These are phyloP conservation scores for Sparus aurata DNA, from an alignment of 2,797 vertebrate species.

Conservation along the genomic window DNA sequence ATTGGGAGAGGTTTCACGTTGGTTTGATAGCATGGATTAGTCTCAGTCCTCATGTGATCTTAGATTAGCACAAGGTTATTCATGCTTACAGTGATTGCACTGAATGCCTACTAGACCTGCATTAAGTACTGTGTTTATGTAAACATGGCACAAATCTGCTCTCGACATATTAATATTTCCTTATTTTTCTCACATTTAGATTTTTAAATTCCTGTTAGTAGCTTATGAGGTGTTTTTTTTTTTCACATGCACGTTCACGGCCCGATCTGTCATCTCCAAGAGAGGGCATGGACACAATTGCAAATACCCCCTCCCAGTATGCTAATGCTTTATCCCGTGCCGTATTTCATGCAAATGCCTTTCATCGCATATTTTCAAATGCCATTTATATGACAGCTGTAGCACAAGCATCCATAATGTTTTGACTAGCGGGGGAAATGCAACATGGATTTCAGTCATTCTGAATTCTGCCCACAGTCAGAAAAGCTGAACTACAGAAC, in stretches of 20 bases:
- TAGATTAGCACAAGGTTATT: constrained; percentile 38
- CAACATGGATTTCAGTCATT: constrained; percentile 58
- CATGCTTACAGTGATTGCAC: constrained; percentile 39
- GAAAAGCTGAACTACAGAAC: constrained; percentile 54
- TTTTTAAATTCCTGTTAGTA: constrained; percentile 24
- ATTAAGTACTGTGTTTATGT: constrained; percentile 4
- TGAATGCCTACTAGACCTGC: constrained; percentile 21
- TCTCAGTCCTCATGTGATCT: constrained; percentile 45
- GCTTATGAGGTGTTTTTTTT: constrained; percentile 13
- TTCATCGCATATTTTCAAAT: constrained; percentile 68
- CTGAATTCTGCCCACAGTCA: constrained; percentile 66
- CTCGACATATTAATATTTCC: background rate
- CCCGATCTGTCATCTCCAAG: constrained; percentile 45
- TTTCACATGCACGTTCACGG: constrained; percentile 26
- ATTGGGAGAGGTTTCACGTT: constrained; percentile 34
- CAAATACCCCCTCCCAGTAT: constrained; percentile 43
- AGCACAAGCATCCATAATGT: constrained; percentile 69
- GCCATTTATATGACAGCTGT: constrained; percentile 72
- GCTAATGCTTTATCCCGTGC: constrained; percentile 54
- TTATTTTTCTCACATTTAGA: background rate
- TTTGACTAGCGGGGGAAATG: constrained; percentile 60
- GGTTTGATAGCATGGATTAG: constrained; percentile 46
- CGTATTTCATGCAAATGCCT: constrained; percentile 72
- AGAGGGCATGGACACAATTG: constrained; percentile 45
- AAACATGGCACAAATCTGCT: constrained; percentile 10